Evolutionary conservation across 1,140 invertebrate genomes (phyloP).

Genomic region (Amyelois transitella): DNA sequence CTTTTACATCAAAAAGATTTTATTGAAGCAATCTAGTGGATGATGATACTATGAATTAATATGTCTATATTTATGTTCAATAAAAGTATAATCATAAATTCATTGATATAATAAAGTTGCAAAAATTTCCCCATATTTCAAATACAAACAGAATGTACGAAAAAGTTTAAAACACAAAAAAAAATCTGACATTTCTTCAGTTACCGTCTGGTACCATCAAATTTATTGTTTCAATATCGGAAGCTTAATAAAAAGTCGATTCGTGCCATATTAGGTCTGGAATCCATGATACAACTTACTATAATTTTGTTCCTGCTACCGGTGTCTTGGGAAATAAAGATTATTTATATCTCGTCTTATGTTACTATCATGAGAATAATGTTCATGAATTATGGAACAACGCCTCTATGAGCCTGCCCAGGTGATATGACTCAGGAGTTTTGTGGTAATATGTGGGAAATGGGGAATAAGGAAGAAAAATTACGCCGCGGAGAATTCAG

Average conservation of each 20-base stretch:
- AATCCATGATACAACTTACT: constrained; percentile 22
- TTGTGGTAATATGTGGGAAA: background rate
- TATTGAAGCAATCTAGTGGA: no score
- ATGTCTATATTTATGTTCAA: background rate
- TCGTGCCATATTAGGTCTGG: constrained; percentile 8
- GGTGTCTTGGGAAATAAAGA: constrained; percentile 26
- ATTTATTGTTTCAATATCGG: constrained; percentile 9
- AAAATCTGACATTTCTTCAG: background rate
- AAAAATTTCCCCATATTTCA: constrained; percentile 1
- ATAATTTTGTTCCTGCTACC: constrained; percentile 27
- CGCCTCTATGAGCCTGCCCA: constrained; percentile 6
- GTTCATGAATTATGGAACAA: constrained; percentile 52
- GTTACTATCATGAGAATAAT: constrained; percentile 44
- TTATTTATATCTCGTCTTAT: constrained; percentile 44
- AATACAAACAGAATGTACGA: background rate
- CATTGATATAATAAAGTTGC: background rate
- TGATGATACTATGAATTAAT: no score
- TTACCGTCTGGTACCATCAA: background rate
- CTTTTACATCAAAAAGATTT: no score
- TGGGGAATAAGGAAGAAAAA: background rate
- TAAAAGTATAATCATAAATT: background rate
- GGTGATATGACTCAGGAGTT: constrained; percentile 6
- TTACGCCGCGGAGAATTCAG: background rate
- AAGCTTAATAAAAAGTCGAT: constrained; percentile 8
- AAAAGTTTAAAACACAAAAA: constrained; percentile 1